phyloP scores from a whole-genome alignment of 2,888 invertebrate genomes.

The Hirudinaria manillensis region DNA sequence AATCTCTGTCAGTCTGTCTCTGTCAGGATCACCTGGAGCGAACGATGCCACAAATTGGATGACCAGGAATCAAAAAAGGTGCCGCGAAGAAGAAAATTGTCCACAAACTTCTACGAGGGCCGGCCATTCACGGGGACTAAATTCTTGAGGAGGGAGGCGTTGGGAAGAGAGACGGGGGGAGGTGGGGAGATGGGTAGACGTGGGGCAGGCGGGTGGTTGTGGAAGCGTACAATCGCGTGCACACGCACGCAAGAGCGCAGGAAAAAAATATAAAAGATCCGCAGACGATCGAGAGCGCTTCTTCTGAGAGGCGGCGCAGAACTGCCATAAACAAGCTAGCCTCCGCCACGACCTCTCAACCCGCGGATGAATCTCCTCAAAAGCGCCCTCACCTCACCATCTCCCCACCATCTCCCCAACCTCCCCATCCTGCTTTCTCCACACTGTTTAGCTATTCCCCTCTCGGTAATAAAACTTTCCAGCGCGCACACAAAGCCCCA shows the following conservation, averaged over 20 bases:
- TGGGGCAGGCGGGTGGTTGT: not conserved
- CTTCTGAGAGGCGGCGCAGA: not conserved
- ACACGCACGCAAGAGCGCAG: not conserved
- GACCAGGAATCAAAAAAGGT: conserved; percentile 5
- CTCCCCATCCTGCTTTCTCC: not conserved
- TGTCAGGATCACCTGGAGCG: no score
- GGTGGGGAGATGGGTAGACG: not conserved
- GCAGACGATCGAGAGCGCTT: not conserved
- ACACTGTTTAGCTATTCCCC: conserved; percentile 9
- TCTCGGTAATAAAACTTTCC: conserved; percentile 2
- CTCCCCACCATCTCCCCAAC: not conserved
- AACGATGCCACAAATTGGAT: not conserved
- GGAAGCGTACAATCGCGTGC: not conserved
- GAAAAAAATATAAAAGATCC: not conserved
- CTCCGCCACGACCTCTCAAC: conserved; percentile 10
- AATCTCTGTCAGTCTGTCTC: no score
- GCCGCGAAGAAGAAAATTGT: not conserved
- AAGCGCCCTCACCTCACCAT: not conserved
- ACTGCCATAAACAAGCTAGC: conserved; percentile 6
- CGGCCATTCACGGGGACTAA: no score
- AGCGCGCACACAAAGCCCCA: conserved; percentile 12
- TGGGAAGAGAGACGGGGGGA: not conserved
- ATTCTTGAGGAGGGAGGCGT: not conserved
- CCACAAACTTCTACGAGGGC: no score
- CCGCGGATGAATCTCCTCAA: not conserved